Conservation (phyloP, 1,140 invertebrate genomes). For the Reticulitermes speratus region DNA sequence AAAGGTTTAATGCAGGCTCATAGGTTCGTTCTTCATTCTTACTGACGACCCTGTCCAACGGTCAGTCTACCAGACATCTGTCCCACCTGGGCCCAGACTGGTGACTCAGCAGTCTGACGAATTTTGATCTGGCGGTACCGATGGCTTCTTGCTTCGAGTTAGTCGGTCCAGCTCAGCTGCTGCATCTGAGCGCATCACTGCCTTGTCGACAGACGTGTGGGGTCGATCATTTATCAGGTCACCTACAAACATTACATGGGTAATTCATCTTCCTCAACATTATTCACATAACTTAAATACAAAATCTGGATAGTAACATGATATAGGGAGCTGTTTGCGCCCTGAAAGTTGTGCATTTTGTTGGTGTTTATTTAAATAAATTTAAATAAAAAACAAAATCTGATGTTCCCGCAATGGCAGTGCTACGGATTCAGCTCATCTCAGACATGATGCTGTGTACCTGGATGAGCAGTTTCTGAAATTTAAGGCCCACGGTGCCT, state of each 20-base stretch:
- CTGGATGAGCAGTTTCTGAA: too few species aligned
- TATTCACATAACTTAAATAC: too few species aligned
- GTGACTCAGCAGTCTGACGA: constrained; percentile 41
- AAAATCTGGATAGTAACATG: too few species aligned
- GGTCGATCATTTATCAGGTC: constrained; percentile 38
- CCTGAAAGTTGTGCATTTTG: too few species aligned
- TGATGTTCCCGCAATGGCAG: too few species aligned
- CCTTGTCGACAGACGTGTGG: constrained; percentile 58
- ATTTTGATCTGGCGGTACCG: constrained; percentile 37
- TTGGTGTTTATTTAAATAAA: too few species aligned
- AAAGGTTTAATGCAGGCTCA: background rate
- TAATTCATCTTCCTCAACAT: too few species aligned
- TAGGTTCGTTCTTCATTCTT: background rate
- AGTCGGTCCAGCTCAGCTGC: constrained; percentile 90
- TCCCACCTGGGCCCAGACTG: background rate
- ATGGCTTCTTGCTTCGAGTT: constrained; percentile 66
- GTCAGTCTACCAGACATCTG: constrained; percentile 2
- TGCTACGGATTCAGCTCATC: too few species aligned
- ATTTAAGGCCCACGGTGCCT: too few species aligned
- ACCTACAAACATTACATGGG: background rate
- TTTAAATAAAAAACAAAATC: too few species aligned
- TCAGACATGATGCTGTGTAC: too few species aligned
- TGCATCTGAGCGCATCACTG: constrained; percentile 80
- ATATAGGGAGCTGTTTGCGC: too few species aligned
- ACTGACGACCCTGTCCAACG: background rate